phyloP scores from a whole-genome alignment of 35 echinoderm and acorn worm species.

The Strongylocentrotus purpuratus region DNA sequence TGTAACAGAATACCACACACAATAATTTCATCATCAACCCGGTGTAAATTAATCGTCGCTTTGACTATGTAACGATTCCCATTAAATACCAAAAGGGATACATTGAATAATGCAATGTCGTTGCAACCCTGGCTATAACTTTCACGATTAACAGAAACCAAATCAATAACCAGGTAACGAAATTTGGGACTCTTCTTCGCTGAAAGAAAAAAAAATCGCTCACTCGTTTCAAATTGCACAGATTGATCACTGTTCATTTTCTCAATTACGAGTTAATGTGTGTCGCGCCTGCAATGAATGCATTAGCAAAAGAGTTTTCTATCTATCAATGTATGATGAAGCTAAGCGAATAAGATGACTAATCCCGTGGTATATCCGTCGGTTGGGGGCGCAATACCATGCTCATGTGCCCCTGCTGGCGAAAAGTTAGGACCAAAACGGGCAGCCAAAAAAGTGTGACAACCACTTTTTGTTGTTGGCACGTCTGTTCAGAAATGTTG shows the following conservation, averaged over 20 bases:
- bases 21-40: neutral
- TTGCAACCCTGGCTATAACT: neutral
- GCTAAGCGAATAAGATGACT: neutral
- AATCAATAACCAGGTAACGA: neutral
- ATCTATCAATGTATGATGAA: neutral
- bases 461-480: no score
- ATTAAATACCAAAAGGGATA: neutral
- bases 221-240: neutral
- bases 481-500: no score
- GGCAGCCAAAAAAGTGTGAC: no score
- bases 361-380: neutral
- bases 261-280: neutral
- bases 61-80: neutral
- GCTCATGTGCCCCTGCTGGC: no score
- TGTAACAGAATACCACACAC: no score
- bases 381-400: no score
- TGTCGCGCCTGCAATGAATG: neutral
- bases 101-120: neutral
- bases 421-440: no score
- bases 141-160: neutral
- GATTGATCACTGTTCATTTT: neutral
- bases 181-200: neutral
- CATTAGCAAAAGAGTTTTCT: neutral
- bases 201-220: no score
- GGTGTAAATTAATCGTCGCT: neutral